phyloP scores from a whole-genome alignment of 2,888 invertebrate species.

The Meiosimyza decipiens region DNA sequence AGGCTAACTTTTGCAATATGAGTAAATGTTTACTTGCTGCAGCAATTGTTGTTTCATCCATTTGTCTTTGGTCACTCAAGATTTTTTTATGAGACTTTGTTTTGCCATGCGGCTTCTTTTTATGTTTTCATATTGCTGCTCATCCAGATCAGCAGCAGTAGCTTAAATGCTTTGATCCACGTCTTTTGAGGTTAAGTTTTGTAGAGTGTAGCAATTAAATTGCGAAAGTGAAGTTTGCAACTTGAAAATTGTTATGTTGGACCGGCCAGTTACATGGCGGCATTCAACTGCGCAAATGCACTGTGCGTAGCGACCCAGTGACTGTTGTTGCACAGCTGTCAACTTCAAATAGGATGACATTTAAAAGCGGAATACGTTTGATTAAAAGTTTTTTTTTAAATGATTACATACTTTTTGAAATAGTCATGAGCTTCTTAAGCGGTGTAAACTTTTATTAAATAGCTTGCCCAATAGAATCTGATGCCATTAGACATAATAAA shows the following conservation, averaged over 20 bases:
- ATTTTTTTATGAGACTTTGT: neutral
- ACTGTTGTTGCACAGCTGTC: neutral
- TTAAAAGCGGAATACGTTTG: too few relatives aligned
- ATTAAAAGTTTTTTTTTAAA: too few relatives aligned
- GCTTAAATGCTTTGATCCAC: neutral
- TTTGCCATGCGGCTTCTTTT: neutral
- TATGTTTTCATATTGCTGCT: conserved; percentile 48
- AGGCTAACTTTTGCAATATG: neutral
- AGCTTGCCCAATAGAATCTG: too few relatives aligned
- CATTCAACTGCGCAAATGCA: neutral
- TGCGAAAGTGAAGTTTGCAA: conserved; percentile 17
- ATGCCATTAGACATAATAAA: too few relatives aligned
- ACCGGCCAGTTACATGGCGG: neutral
- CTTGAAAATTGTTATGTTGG: neutral
- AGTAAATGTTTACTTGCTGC: conserved; percentile 27
- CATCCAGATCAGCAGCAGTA: conserved; percentile 49
- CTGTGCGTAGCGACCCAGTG: conserved; percentile 12
- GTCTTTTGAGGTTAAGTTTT: conserved; percentile 45
- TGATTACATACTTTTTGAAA: too few relatives aligned
- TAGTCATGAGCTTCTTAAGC: too few relatives aligned
- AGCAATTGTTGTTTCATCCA: conserved; percentile 36
- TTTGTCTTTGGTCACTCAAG: neutral
- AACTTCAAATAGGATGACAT: too few relatives aligned
- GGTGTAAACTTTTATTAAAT: too few relatives aligned
- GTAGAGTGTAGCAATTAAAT: conserved; percentile 44